Evolutionary conservation across 2,797 vertebrate genomes (phyloP).

Genomic region (Pitangus sulphuratus): DNA sequence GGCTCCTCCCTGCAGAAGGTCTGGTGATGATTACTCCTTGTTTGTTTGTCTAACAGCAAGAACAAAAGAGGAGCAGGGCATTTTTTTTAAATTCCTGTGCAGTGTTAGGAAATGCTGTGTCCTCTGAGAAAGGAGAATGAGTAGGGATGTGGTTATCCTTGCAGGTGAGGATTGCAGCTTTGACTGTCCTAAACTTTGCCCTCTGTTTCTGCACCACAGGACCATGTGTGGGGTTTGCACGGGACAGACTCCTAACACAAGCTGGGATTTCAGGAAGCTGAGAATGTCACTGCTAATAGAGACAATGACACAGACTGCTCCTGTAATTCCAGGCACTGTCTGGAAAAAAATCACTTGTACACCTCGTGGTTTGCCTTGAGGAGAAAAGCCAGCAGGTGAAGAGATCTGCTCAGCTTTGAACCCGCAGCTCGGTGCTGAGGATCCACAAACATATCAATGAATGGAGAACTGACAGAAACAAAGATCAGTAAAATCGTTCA

Average conservation of each 20-base stretch:
- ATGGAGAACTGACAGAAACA: not conserved
- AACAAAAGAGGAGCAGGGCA: not conserved
- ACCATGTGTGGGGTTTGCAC: not conserved
- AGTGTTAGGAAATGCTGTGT: not conserved
- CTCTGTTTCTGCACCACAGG: not conserved
- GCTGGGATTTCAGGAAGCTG: not conserved
- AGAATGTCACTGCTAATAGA: not conserved
- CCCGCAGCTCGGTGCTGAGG: rapidly evolving
- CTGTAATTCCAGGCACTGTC: not conserved
- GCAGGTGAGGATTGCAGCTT: not conserved
- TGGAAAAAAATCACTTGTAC: not conserved
- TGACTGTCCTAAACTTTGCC: not conserved
- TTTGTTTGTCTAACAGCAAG: not conserved
- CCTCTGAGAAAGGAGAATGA: not conserved
- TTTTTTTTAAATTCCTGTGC: not conserved
- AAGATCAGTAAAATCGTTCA: not conserved
- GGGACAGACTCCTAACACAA: not conserved
- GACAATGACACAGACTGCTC: not conserved
- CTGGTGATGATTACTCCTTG: not conserved
- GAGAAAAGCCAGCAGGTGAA: not conserved
- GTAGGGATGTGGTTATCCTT: not conserved
- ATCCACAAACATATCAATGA: not conserved
- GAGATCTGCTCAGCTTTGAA: not conserved
- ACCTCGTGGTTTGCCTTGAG: not conserved
- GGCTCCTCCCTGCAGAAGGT: not conserved